Conservation (phyloP, 2,888 invertebrate genomes). For the Amiota communis region DNA sequence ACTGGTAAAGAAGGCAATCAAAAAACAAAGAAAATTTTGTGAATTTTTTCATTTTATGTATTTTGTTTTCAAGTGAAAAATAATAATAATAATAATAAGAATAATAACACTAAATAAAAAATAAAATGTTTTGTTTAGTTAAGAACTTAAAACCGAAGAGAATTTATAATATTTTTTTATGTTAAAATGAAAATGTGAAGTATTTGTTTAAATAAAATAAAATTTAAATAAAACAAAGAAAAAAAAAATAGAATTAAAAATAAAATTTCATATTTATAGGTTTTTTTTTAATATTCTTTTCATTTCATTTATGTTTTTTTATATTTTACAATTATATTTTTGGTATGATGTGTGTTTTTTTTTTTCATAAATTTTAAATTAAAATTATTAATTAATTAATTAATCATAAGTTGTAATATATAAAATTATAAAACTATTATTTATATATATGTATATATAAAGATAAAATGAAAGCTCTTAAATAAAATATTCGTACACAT, state of each 20-base stretch:
- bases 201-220: constrained; percentile 37
- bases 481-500: constrained; percentile 16
- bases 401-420: constrained; percentile 7
- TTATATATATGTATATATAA: constrained; percentile 1
- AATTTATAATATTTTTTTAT: not conserved
- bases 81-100: not conserved
- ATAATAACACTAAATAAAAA: constrained; percentile 7
- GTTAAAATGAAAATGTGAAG: constrained; percentile 28
- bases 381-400: constrained; percentile 11
- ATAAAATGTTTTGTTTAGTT: constrained; percentile 14
- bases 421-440: constrained; percentile 8
- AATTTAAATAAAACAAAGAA: constrained; percentile 35
- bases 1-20: constrained; percentile 38
- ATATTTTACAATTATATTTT: constrained; percentile 27
- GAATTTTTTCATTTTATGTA: constrained; percentile 57
- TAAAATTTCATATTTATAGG: constrained; percentile 41
- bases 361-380: constrained; percentile 19
- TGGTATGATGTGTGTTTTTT: constrained; percentile 21
- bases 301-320: constrained; percentile 30
- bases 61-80: constrained; percentile 20
- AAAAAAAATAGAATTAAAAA: no score
- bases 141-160: constrained; percentile 23
- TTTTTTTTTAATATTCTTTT: constrained; percentile 6
- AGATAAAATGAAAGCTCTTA: constrained; percentile 13
- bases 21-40: constrained; percentile 51